These are phyloP conservation scores for Scotopteryx bipunctaria DNA, from an alignment of 2,888 invertebrate species.

Conservation along the genomic window DNA sequence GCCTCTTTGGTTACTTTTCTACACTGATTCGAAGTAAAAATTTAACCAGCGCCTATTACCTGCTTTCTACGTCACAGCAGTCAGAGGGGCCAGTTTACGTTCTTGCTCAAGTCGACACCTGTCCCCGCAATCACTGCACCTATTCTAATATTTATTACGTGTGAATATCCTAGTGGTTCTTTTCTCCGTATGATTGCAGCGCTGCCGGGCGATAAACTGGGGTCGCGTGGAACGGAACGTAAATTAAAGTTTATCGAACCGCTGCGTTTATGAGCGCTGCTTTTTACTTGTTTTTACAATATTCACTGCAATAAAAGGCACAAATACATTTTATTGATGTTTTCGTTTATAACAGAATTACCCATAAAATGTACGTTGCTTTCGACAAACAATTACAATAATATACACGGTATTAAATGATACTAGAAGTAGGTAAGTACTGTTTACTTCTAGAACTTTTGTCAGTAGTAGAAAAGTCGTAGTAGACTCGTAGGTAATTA, in stretches of 20 bases:
- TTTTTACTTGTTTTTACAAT: neutral
- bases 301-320: neutral
- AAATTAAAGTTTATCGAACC: conserved; percentile 19
- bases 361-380: too few relatives aligned
- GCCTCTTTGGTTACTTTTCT: too few relatives aligned
- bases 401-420: too few relatives aligned
- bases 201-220: conserved; percentile 36
- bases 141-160: conserved; percentile 81
- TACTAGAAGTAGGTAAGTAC: too few relatives aligned
- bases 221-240: conserved; percentile 14
- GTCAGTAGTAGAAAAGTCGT: too few relatives aligned
- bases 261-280: conserved; percentile 5
- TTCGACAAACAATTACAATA: too few relatives aligned
- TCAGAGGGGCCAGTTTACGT: conserved; percentile 48
- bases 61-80: neutral
- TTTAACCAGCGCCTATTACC: conserved; percentile 28
- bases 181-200: conserved; percentile 63
- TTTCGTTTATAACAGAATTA: too few relatives aligned
- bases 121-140: conserved; percentile 77
- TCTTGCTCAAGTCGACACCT: conserved; percentile 61
- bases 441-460: too few relatives aligned
- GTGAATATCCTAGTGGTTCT: conserved; percentile 77
- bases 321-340: neutral
- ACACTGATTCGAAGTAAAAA: too few relatives aligned
- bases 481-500: too few relatives aligned